phyloP scores from a whole-genome alignment of 2,113 vertebrate species.

The Oryzias javanicus region DNA sequence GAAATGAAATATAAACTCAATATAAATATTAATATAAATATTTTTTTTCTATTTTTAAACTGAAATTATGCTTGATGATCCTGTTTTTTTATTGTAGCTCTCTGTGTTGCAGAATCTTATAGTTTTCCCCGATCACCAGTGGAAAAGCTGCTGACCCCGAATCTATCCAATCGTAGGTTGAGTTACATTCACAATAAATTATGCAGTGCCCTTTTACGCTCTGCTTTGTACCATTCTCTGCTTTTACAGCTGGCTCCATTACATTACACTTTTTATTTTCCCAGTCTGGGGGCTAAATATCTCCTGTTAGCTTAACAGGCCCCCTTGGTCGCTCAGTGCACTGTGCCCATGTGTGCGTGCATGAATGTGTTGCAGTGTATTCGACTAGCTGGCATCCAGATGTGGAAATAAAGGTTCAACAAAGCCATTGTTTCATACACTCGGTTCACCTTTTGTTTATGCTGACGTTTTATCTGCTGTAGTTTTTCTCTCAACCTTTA shows the following conservation, averaged over 20 bases:
- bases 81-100: no score
- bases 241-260: constrained; percentile 75
- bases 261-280: constrained; percentile 75
- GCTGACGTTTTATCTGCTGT: constrained; percentile 5
- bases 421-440: constrained; percentile 38
- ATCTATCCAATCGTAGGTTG: constrained; percentile 17
- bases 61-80: no score
- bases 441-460: constrained; percentile 4
- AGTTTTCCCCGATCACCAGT: neutral
- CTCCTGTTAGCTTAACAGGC: constrained; percentile 67
- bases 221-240: constrained; percentile 53
- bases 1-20: no score
- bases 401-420: constrained; percentile 53
- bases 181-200: constrained; percentile 13
- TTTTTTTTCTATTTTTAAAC: no score
- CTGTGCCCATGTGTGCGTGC: constrained; percentile 25
- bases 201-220: constrained; percentile 45
- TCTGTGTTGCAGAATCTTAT: constrained; percentile 5
- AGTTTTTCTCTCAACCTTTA: accelerated
- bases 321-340: constrained; percentile 48
- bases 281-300: constrained; percentile 69
- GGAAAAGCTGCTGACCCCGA: constrained; percentile 11
- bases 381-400: constrained; percentile 64
- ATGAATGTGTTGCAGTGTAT: constrained; percentile 19
- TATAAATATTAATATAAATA: no score